These are phyloP conservation scores for Cheilosia scutellata DNA, from an alignment of 2,888 invertebrate species.

Conservation along the genomic window DNA sequence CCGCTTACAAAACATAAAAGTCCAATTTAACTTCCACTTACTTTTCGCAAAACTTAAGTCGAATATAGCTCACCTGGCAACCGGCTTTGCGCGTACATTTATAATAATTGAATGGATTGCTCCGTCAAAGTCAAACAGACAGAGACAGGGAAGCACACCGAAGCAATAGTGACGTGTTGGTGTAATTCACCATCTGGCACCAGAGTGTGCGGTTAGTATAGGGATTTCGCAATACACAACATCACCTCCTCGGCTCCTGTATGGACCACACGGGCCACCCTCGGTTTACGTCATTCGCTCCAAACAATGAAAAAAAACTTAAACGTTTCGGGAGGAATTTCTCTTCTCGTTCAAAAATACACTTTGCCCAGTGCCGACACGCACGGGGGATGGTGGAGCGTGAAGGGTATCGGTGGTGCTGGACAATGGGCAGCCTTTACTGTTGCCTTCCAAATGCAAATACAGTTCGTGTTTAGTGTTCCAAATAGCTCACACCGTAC, in stretches of 20 bases:
- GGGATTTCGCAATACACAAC: constrained; percentile 18
- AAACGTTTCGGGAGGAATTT: constrained; percentile 46
- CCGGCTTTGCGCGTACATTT: neutral
- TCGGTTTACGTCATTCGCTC: constrained; percentile 60
- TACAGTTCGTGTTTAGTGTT: constrained; percentile 56
- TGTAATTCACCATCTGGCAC: constrained; percentile 37
- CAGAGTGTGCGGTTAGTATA: constrained; percentile 1
- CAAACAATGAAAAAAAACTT: constrained; percentile 45
- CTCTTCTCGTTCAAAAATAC: constrained; percentile 45
- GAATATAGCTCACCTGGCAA: constrained; percentile 61
- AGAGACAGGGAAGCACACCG: constrained; percentile 11
- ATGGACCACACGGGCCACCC: constrained; percentile 14
- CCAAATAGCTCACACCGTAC: constrained; percentile 4
- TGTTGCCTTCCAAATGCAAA: constrained; percentile 42
- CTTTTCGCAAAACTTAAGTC: neutral
- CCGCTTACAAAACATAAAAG: neutral
- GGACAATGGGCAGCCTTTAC: constrained; percentile 22
- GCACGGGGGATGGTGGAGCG: neutral
- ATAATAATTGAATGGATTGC: constrained; percentile 39
- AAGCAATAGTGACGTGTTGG: constrained; percentile 3
- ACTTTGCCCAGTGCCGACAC: constrained; percentile 11
- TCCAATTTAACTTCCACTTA: constrained; percentile 7
- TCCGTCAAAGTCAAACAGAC: constrained; percentile 51
- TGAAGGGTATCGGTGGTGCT: neutral
- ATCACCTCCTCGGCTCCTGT: constrained; percentile 28